These are phyloP conservation scores for Brachyistius frenatus DNA, from an alignment of 2,113 vertebrate species.

Conservation along the genomic window DNA sequence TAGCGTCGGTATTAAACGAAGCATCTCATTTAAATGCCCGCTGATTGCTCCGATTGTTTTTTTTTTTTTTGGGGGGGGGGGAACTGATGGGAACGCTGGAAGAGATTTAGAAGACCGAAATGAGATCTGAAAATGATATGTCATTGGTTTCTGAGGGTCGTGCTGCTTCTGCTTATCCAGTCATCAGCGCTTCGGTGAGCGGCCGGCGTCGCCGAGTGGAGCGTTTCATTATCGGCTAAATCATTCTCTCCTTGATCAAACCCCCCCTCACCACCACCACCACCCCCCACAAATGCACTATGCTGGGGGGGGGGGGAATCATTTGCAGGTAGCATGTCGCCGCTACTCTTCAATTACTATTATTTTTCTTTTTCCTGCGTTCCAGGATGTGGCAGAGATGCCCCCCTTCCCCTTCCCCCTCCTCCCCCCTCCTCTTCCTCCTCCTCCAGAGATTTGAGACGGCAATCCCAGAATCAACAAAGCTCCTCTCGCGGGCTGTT, in stretches of 20 bases:
- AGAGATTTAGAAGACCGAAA: conserved; percentile 10
- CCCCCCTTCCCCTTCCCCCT: background rate
- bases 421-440: too few relatives aligned
- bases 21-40: conserved; percentile 30
- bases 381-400: conserved; percentile 3
- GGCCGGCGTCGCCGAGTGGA: background rate
- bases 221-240: conserved; percentile 51
- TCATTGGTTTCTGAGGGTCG: conserved; percentile 24
- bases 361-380: conserved; percentile 7
- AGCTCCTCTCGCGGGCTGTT: conserved; percentile 1
- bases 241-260: conserved; percentile 12
- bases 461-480: conserved; percentile 18
- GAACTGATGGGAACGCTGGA: background rate
- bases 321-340: too few relatives aligned
- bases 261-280: too few relatives aligned
- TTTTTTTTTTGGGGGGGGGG: too few relatives aligned
- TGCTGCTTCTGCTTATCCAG: conserved; percentile 33
- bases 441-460: conserved; percentile 26
- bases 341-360: background rate
- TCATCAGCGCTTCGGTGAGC: conserved; percentile 35
- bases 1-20: background rate
- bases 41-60: conserved; percentile 62
- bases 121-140: conserved; percentile 44
- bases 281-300: too few relatives aligned
- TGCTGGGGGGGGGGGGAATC: too few relatives aligned